A percentile compares a stretch with the other conserved stretches of the same genome.
phyloP scores from a whole-genome alignment of 2,888 invertebrate species.

The Amblyjoppa fuscipennis region DNA sequence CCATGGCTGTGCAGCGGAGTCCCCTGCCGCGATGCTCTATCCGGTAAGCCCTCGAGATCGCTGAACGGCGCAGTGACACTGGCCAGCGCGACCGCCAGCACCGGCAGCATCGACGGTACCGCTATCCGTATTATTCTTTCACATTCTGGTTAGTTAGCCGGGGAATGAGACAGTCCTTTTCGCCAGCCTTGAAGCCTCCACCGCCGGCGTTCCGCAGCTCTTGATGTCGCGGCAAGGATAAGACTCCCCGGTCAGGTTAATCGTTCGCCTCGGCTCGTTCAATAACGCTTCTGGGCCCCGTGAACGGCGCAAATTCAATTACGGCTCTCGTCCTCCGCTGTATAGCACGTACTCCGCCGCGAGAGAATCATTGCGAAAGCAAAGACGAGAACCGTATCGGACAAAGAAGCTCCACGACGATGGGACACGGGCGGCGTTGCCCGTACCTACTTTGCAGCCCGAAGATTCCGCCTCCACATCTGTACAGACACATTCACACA shows the following conservation, averaged over 20 bases:
- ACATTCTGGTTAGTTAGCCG: constrained; percentile 17
- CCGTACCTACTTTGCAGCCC: constrained; percentile 23
- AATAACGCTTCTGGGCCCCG: not conserved
- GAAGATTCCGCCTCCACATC: constrained; percentile 41
- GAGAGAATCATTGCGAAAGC: constrained; percentile 16
- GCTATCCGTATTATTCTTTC: constrained; percentile 72
- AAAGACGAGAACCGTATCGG: constrained; percentile 9
- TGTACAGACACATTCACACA: not conserved
- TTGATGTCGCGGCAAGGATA: constrained; percentile 71
- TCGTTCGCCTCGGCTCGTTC: constrained; percentile 63
- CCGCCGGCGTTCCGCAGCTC: constrained; percentile 33
- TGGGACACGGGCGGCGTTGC: not conserved
- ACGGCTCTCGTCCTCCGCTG: not conserved
- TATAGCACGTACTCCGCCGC: not conserved
- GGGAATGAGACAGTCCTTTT: constrained; percentile 69
- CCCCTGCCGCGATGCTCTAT: constrained; percentile 8
- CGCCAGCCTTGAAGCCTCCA: constrained; percentile 70
- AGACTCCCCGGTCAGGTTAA: constrained; percentile 60
- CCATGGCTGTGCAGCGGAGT: constrained; percentile 25
- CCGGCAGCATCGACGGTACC: constrained; percentile 67
- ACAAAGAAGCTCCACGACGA: constrained; percentile 3
- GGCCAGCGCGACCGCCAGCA: not conserved
- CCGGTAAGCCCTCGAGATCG: constrained; percentile 9
- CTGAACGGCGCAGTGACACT: constrained; percentile 10
- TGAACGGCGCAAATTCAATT: constrained; percentile 29